Conservation (phyloP, 2,888 invertebrate species). For the Drosophila trichaetosa region DNA sequence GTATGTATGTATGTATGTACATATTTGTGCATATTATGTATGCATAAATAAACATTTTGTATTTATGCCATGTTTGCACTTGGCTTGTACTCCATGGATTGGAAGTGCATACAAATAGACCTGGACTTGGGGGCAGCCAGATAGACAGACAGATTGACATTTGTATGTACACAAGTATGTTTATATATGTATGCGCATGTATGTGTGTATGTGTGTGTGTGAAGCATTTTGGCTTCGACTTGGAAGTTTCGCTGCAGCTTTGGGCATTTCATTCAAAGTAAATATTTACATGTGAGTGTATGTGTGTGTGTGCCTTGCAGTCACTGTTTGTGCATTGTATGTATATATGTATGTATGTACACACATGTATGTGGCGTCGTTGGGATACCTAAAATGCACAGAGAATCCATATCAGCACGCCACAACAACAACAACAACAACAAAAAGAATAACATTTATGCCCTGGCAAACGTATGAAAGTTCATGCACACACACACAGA, state of each 20-base stretch:
- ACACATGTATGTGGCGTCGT: slow-evolving; percentile 35
- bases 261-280: slow-evolving; percentile 67
- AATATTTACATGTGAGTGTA: slow-evolving; percentile 52
- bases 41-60: slow-evolving; percentile 10
- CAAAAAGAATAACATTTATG: slow-evolving; percentile 45
- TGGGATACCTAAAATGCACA: slow-evolving; percentile 46
- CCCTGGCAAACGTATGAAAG: slow-evolving; percentile 66
- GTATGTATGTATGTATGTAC: not conserved
- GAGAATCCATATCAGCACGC: slow-evolving; percentile 74
- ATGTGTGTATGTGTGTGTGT: slow-evolving; percentile 7
- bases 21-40: not conserved
- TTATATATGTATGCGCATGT: not conserved
- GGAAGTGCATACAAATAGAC: slow-evolving; percentile 45
- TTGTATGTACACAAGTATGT: slow-evolving; percentile 5
- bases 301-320: slow-evolving; percentile 20
- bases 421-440: slow-evolving; percentile 53
- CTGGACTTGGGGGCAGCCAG: slow-evolving; percentile 28
- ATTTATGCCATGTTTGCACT: slow-evolving; percentile 30
- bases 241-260: slow-evolving; percentile 56
- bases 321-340: slow-evolving; percentile 40
- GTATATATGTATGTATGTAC: slow-evolving; percentile 14
- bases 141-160: slow-evolving; percentile 22
- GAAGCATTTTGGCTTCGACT: slow-evolving; percentile 44
- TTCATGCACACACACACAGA: slow-evolving; percentile 54
- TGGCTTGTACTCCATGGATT: slow-evolving; percentile 22